Conservation (phyloP, 2,113 vertebrate genomes). For the Piprites chloris region DNA sequence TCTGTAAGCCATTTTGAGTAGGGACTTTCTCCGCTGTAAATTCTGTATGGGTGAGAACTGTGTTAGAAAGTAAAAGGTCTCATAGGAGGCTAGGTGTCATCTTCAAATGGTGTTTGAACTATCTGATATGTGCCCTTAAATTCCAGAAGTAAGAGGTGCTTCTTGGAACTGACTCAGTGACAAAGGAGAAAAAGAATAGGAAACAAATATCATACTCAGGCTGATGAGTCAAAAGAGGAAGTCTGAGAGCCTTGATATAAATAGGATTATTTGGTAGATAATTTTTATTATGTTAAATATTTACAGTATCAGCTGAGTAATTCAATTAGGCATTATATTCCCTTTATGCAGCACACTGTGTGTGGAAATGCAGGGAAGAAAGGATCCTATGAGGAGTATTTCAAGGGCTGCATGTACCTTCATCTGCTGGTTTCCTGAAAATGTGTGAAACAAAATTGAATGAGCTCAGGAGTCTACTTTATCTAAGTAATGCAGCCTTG, state of each 20-base stretch:
- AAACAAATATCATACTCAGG: not conserved
- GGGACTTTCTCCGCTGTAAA: not conserved
- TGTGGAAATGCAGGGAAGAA: not conserved
- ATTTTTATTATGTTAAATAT: not conserved
- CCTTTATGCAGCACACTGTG: not conserved
- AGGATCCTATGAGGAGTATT: not conserved
- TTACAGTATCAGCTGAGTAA: not conserved
- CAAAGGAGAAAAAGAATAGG: not conserved
- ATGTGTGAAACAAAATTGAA: not conserved
- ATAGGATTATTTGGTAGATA: not conserved
- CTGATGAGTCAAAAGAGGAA: not conserved
- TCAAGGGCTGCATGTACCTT: not conserved
- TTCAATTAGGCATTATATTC: not conserved
- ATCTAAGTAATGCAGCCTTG: not conserved
- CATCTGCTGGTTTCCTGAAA: accelerated
- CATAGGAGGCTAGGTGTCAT: not conserved
- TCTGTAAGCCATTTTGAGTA: not conserved
- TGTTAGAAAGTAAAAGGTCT: not conserved
- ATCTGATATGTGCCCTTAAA: not conserved
- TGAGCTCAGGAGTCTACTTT: not conserved
- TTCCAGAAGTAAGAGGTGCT: not conserved
- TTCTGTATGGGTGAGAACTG: not conserved
- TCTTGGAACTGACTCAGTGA: not conserved
- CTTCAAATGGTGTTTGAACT: not conserved
- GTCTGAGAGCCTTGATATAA: not conserved